Base-by-base conservation (phyloP, 1,140 invertebrate species). In the Lerema accius region DNA sequence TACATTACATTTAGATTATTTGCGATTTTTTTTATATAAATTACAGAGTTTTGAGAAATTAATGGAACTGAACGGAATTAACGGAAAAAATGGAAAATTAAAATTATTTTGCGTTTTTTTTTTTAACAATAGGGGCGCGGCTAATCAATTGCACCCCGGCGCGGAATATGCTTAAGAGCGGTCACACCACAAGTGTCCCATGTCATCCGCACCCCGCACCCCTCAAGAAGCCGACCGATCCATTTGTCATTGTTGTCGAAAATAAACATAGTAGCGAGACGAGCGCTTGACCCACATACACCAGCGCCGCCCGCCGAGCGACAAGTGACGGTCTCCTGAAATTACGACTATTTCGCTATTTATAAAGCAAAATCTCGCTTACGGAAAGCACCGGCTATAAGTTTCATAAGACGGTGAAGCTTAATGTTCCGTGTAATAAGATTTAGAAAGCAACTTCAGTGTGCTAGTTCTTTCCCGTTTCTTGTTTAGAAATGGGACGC, bases 321-420 rank as follows among this genome's bases (percentile, higher is more conserved):
- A 55, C 51, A 55, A 55, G 51, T 56, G 53, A 43, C 51, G 51
- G 51, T 13, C 37, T 17, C n/a, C 51, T 55, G 23, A 55, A 56
- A 56, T 56, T 56, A 32, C 28, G 4, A 32, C 3, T 32, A 32
- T 45, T 56, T 17, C 53, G 40, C 40, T 56, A 45, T 56, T 56
- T 45, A 56, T 56, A 56, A 40, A 43, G 14, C 11, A 40, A 35
- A 23, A 32, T 10, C 40, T 23, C 11, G 50, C 50, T 55, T 42
- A 42, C 17, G 5, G 17, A 23, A 46, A 48, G 14, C 45, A 28
- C 28, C 28, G 23, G 45, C 45, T 9, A 26, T 6, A 48, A 48
- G 45, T 32, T 48, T 48, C 23, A 4, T 6, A 48, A 15, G 14
- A 28, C 4, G 5, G 14, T 56, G 3, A 40, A 16, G 53, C 39